These are phyloP conservation scores for Dromiciops gliroides DNA, from an alignment of 2,113 vertebrate species.

Conservation along the genomic window DNA sequence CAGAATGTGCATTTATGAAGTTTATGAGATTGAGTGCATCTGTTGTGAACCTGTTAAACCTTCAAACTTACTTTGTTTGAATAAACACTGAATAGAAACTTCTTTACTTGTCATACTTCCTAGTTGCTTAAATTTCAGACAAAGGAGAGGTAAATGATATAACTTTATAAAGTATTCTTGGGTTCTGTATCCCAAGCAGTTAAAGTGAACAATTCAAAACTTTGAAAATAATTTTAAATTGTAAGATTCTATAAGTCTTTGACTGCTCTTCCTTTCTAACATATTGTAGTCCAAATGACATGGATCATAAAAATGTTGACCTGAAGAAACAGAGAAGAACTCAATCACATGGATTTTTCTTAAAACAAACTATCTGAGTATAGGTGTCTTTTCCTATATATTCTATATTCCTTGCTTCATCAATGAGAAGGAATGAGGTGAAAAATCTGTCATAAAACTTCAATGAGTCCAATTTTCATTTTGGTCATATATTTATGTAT, in stretches of 20 bases:
- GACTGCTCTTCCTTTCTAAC: not conserved
- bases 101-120: not conserved
- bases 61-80: not conserved
- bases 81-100: not conserved
- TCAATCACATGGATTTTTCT: not conserved
- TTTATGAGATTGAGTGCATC: not conserved
- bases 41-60: not conserved
- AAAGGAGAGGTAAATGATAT: not conserved
- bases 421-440: not conserved
- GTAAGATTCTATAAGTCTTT: not conserved
- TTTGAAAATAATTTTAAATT: not conserved
- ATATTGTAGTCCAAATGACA: not conserved
- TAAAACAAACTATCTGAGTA: not conserved
- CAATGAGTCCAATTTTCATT: not conserved
- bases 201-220: not conserved
- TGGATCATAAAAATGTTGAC: not conserved
- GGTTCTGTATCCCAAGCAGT: not conserved
- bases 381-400: not conserved
- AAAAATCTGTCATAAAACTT: not conserved
- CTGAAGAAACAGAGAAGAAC: not conserved
- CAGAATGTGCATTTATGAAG: accelerated
- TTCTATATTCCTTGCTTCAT: not conserved
- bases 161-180: not conserved
- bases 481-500: not conserved
- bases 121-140: not conserved